phyloP scores from a whole-genome alignment of 1,140 invertebrate genomes.

The Agrypnia vestita region DNA sequence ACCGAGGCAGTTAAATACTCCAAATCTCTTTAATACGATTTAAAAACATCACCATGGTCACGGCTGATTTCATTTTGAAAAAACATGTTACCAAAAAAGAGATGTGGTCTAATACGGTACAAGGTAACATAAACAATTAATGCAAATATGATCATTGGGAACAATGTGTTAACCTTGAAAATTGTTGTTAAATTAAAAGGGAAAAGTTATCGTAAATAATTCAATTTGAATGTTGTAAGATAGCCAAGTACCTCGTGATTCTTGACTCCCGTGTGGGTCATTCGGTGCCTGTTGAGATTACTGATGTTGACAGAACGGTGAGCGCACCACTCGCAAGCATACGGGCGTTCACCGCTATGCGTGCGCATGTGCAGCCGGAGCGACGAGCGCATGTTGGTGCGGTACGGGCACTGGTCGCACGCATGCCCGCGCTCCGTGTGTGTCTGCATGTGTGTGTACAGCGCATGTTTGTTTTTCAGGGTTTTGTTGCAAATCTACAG shows the following conservation, averaged over 20 bases:
- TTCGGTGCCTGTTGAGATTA: constrained; percentile 3
- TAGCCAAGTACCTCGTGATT: neutral
- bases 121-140: too few relatives aligned
- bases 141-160: too few relatives aligned
- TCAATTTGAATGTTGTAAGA: neutral
- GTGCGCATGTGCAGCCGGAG: constrained; percentile 8
- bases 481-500: constrained; percentile 20
- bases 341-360: constrained; percentile 14
- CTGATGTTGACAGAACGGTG: constrained; percentile 4
- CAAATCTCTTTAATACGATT: too few relatives aligned
- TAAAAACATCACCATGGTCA: too few relatives aligned
- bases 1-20: too few relatives aligned
- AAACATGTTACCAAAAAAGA: too few relatives aligned
- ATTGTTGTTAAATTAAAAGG: too few relatives aligned
- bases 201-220: neutral
- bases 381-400: constrained; percentile 8
- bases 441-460: constrained; percentile 26
- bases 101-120: too few relatives aligned
- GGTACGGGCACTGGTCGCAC: constrained; percentile 17
- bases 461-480: neutral
- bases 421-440: constrained; percentile 4
- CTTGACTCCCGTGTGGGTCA: neutral
- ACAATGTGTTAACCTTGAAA: too few relatives aligned
- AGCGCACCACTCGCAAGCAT: constrained; percentile 13
- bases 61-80: too few relatives aligned